Conservation (phyloP, 2,113 vertebrate species). For the Ariopsis seemanni region DNA sequence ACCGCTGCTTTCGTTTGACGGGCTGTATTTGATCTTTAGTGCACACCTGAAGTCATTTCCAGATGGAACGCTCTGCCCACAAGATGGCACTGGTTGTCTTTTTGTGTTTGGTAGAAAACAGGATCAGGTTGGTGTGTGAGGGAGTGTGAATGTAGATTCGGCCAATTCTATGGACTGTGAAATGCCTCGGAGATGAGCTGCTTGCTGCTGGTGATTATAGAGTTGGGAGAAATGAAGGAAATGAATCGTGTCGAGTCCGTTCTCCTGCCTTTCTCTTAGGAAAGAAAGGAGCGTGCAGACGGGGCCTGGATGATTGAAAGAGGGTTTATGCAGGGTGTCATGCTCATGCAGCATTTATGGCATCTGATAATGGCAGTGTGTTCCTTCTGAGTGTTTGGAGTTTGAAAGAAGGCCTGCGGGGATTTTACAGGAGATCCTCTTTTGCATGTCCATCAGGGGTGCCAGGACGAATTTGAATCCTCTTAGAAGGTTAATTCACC, state of each 20-base stretch:
- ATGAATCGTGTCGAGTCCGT: conserved; percentile 26
- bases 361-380: neutral
- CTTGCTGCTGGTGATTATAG: conserved; percentile 42
- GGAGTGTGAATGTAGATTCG: neutral
- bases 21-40: neutral
- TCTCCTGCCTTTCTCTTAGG: neutral
- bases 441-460: neutral
- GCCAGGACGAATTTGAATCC: neutral
- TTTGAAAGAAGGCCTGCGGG: neutral
- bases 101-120: neutral
- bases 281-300: neutral
- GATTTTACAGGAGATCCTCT: neutral
- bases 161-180: conserved; percentile 43
- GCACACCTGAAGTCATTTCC: neutral
- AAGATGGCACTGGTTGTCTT: conserved; percentile 51
- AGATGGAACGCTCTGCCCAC: conserved; percentile 8
- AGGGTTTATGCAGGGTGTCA: neutral
- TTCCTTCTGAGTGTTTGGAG: neutral
- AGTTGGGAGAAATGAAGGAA: conserved; percentile 26
- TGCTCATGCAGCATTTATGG: neutral
- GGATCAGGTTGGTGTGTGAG: neutral
- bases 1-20: neutral
- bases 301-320: neutral
- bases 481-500: neutral
- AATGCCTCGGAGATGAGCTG: conserved; percentile 45